These are phyloP conservation scores for Leptinotarsa haldemani DNA, from an alignment of 2,888 invertebrate species.

Conservation along the genomic window DNA sequence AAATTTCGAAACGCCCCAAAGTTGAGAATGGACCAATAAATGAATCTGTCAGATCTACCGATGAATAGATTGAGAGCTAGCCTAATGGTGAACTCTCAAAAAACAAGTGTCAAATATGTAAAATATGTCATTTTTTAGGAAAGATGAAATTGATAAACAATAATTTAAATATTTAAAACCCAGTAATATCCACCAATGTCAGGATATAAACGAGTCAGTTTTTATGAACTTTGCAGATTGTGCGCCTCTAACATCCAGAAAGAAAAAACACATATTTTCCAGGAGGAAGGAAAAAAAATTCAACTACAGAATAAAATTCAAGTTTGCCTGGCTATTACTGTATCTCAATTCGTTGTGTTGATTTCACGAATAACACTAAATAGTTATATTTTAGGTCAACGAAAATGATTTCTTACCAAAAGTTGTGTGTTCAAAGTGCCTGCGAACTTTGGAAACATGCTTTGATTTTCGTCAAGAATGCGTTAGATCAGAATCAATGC, in stretches of 20 bases:
- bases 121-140: background rate
- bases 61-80: too few species aligned
- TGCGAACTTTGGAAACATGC: slow-evolving; percentile 73
- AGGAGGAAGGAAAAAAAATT: slow-evolving; percentile 74
- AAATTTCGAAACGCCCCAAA: too few species aligned
- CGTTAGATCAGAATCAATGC: slow-evolving; percentile 74
- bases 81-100: too few species aligned
- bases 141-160: slow-evolving; percentile 7
- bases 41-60: too few species aligned
- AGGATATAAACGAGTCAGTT: slow-evolving; percentile 77
- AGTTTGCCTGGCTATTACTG: slow-evolving; percentile 74
- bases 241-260: slow-evolving; percentile 77
- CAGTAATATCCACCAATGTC: slow-evolving; percentile 66
- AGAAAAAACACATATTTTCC: slow-evolving; percentile 75
- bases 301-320: slow-evolving; percentile 75
- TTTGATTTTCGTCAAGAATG: slow-evolving; percentile 75
- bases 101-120: background rate
- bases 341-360: slow-evolving; percentile 56
- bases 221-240: slow-evolving; percentile 77
- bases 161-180: slow-evolving; percentile 24
- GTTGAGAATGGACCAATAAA: too few species aligned
- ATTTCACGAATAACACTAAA: slow-evolving; percentile 19
- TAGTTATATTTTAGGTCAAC: slow-evolving; percentile 67
- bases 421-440: slow-evolving; percentile 74
- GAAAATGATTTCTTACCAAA: slow-evolving; percentile 78